These are phyloP conservation scores for Tipula lateralis DNA, from an alignment of 2,888 invertebrate genomes.

Conservation along the genomic window DNA sequence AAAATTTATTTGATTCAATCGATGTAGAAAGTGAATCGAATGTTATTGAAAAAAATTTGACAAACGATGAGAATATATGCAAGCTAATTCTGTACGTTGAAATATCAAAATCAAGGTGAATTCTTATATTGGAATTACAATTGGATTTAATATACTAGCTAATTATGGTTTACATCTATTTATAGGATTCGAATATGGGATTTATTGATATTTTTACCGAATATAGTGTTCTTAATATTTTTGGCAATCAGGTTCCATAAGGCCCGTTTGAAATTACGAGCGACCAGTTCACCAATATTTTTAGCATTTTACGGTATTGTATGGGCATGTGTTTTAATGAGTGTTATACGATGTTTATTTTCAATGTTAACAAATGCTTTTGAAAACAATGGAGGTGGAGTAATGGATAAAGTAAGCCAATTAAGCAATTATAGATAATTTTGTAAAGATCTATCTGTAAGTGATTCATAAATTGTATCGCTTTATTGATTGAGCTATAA, in stretches of 20 bases:
- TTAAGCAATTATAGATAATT: not conserved
- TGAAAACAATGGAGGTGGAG: conserved; percentile 12
- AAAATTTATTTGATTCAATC: not conserved
- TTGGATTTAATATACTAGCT: not conserved
- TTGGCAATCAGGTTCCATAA: conserved; percentile 6
- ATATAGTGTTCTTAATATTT: conserved; percentile 7
- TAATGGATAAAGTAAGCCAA: not conserved
- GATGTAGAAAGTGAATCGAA: conserved; percentile 25
- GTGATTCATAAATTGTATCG: not conserved
- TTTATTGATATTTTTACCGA: conserved; percentile 20
- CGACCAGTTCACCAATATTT: conserved; percentile 26
- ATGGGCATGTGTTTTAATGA: conserved; percentile 28
- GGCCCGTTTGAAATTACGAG: not conserved
- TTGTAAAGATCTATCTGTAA: not conserved
- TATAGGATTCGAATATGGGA: conserved; percentile 20
- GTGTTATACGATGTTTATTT: conserved; percentile 13
- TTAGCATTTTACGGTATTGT: conserved; percentile 29
- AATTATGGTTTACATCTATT: not conserved
- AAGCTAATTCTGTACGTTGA: conserved; percentile 25
- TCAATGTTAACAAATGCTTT: not conserved
- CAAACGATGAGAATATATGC: conserved; percentile 11
- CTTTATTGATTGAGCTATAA: not conserved
- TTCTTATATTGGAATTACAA: not conserved
- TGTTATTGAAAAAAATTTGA: conserved; percentile 26
- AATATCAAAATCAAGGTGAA: not conserved